These are phyloP conservation scores for Chaetura pelagica DNA, from an alignment of 2,113 vertebrate species.

Conservation along the genomic window DNA sequence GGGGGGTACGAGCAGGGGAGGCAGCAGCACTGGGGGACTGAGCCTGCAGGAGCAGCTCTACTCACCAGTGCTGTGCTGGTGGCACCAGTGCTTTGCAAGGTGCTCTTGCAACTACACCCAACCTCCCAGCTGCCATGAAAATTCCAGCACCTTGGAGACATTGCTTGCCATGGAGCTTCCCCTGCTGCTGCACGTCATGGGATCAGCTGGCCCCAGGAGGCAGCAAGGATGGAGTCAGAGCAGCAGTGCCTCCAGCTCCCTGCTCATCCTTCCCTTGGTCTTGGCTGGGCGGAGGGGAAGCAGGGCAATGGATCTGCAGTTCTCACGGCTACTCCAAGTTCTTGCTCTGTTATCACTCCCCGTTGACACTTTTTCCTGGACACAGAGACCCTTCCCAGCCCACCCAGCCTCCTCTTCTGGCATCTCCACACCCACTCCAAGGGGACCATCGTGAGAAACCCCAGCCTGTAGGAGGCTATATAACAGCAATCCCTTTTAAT, in stretches of 20 bases:
- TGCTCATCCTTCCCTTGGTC: background rate
- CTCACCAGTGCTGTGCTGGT: background rate
- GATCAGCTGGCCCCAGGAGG: rapidly evolving
- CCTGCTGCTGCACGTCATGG: background rate
- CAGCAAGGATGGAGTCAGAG: background rate
- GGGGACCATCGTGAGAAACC: background rate
- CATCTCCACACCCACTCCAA: background rate
- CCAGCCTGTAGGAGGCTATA: background rate
- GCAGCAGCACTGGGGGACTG: rapidly evolving
- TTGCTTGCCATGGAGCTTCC: background rate
- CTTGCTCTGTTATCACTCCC: rapidly evolving
- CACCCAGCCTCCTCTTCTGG: background rate
- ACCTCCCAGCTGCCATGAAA: rapidly evolving
- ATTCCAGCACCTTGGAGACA: background rate
- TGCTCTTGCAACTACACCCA: background rate
- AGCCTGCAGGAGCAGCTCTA: rapidly evolving
- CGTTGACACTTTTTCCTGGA: background rate
- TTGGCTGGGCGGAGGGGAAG: background rate
- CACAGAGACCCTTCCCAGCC: background rate
- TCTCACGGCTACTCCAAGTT: background rate
- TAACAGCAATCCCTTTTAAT: background rate
- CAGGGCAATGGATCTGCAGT: background rate
- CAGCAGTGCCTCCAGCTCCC: background rate
- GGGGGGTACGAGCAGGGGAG: background rate
- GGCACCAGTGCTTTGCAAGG: background rate